Evolutionary conservation across 2,888 invertebrate species (phyloP), one percentile per base, ranked within the genome.

Genomic region (Scaptomyza cyrtandrae): DNA sequence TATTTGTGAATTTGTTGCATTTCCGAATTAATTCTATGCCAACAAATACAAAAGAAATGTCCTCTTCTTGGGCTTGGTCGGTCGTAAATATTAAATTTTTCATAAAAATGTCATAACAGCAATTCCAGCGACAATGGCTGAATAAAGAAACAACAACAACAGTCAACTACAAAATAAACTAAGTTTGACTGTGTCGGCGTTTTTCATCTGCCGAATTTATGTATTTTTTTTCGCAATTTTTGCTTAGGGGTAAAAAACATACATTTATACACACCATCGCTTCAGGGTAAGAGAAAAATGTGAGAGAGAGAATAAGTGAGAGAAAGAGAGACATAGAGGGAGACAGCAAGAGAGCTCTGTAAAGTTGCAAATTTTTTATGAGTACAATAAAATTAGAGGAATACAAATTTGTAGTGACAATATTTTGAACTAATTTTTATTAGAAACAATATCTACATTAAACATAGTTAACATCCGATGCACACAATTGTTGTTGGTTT

Each of bases 31-130:
- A 73, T 66, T 70, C 45, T 24, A 46, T 19, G 62, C 56, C 50
- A 41, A 14, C 50, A 16, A 58, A 54, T 4, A 27, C 1, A 1
- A 35, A 10, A 33, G 33, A 72, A 70, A 78, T 75, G 75, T 63
- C 62, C 67, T 76, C 64, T 75, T 72, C 73, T 76, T 73, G 71
- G 75, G 3, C 41, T 6, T 80, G 82, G 71, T 71, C 73, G 80
- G 83, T 84, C 89, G 78, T 90, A 89, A 90, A 90, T 90, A 86
- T 80, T 7, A 80, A 88, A 81, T 81, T 80, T 82, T 88, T 82
- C 86, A 89, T 90, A 89, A 90, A 90, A 88, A 83, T 86, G 90
- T 90, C 90, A 89, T 85, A 90, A 89, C 84, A 89, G 78, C 80
- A 82, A 85, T 90, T 79, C 66, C 78, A 78, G 67, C 57, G 78